Conservation (phyloP, 2,888 invertebrate species). For the Macrosiphum euphorbiae region DNA sequence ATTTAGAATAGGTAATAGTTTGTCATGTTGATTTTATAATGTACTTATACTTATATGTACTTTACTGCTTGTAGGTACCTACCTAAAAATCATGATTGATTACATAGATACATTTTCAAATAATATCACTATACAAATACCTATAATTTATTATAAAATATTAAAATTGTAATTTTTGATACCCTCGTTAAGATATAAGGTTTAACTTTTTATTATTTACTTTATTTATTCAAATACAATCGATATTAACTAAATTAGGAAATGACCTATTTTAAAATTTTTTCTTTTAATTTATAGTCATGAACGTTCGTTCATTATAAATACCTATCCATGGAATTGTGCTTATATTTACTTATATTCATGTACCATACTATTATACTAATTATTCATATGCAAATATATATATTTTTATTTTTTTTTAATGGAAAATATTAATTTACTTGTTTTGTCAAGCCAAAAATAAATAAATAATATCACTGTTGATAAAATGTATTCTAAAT, state of each 20-base stretch:
- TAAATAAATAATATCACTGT: background rate
- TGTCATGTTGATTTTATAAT: background rate
- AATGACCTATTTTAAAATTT: background rate
- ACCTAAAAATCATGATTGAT: background rate
- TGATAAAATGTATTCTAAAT: background rate
- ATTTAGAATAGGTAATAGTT: background rate
- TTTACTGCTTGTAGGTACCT: too few relatives aligned
- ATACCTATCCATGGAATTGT: background rate
- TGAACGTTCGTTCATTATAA: background rate
- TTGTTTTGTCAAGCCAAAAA: background rate
- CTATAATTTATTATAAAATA: background rate
- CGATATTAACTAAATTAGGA: background rate
- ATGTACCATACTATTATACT: background rate
- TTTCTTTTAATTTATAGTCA: background rate
- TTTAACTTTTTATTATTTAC: background rate
- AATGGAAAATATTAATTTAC: background rate
- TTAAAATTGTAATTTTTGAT: background rate
- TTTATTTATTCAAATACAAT: background rate
- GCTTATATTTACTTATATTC: background rate
- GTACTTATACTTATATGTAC: too few relatives aligned
- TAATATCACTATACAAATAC: background rate
- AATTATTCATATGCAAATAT: background rate
- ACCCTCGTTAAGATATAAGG: background rate
- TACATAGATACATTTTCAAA: background rate
- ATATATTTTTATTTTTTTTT: background rate